Evolutionary conservation across 2,888 invertebrate genomes (phyloP).

Genomic region (Spialia ferax): DNA sequence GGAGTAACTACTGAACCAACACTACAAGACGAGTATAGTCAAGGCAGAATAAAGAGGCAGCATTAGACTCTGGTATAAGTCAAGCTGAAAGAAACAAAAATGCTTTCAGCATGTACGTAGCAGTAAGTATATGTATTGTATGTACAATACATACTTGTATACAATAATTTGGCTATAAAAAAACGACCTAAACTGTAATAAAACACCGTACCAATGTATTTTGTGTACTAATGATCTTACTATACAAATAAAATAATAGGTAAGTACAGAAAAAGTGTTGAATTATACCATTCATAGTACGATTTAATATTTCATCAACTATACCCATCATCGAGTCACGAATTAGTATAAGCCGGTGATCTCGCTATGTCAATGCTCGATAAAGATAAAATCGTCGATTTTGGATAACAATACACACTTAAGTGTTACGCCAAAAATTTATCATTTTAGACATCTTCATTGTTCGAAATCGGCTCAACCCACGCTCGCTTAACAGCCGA

Average conservation of each 20-base stretch:
- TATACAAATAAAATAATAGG: too few relatives aligned
- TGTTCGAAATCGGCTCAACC: not conserved
- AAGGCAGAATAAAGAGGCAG: not conserved
- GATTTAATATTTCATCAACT: not conserved
- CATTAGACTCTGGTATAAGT: too few relatives aligned
- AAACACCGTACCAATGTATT: not conserved
- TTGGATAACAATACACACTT: not conserved
- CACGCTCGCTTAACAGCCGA: not conserved
- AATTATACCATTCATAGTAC: not conserved
- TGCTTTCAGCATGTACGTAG: too few relatives aligned
- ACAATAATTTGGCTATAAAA: too few relatives aligned
- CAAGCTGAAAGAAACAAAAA: too few relatives aligned
- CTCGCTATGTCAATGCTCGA: not conserved
- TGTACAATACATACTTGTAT: too few relatives aligned
- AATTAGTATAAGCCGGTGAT: not conserved
- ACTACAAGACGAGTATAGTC: slow-evolving; percentile 1
- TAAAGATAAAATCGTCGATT: slow-evolving; percentile 3
- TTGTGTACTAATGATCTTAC: too few relatives aligned
- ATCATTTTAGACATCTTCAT: not conserved
- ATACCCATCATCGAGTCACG: not conserved
- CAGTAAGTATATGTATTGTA: too few relatives aligned
- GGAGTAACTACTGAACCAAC: slow-evolving; percentile 11
- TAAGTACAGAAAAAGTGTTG: not conserved
- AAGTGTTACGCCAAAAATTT: not conserved
- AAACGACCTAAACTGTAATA: not conserved